Evolutionary conservation across 2,113 vertebrate genomes (phyloP), one percentile per base, ranked within the genome.

Genomic region (Urocolius indicus): DNA sequence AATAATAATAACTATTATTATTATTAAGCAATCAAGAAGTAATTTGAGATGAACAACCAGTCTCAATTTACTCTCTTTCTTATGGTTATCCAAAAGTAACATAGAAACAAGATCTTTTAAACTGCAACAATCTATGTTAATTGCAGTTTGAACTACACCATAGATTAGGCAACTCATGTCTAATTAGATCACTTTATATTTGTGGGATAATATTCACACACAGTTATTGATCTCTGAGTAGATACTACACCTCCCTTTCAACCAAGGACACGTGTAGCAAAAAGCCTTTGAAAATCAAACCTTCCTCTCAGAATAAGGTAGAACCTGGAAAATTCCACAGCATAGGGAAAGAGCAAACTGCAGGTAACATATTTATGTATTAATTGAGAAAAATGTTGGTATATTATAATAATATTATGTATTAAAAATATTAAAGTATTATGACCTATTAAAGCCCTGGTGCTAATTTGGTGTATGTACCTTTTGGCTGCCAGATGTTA

Each of bases 401-500:
- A 36, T 76, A 84, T 38, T 52, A 45, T 13, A 79, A 15, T 49
- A 66, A 6, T 32, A 27, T 67, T 76, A 49, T 68, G 38, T 78
- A 74, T 74, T 79, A 23, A 91, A 93, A 41, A 24, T n/a, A 79
- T 95, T 87, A 67, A 91, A 91, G 62, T 61, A 16, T 71, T 58
- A 84, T 65, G 16, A 96, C 55, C 30, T 72, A 22, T 61, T 87
- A 82, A 58, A 93, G 9, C 22, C 55, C 49, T 61, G 38, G 57
- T 34, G 13, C 24, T 75, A 38, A 78, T 63, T 79, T 90, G 41
- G 9, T 58, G 21, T 38, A 71, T 65, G 10, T 23, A 30, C 12
- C 24, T 69, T 87, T 68, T 58, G 65, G 41, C 63, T 82, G 26
- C 16, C 27, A 77, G 57, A 49, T 8, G 3, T 9, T 22, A 46